A percentile compares a stretch with the other conserved stretches of the same genome.
Evolutionary conservation across 2,888 invertebrate genomes (phyloP).

Genomic region (Sinhomidia bicolor): DNA sequence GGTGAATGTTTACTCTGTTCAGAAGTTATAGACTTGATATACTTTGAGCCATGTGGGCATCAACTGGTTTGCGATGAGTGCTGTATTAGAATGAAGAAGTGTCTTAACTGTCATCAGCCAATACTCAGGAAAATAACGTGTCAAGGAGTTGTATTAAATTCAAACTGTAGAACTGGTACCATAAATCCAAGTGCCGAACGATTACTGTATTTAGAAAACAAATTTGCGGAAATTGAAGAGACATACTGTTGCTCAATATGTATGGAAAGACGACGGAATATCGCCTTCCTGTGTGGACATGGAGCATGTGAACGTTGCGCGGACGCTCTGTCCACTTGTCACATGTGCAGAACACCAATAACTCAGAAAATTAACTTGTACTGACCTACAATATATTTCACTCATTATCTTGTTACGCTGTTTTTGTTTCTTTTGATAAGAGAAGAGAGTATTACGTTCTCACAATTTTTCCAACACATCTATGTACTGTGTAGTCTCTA

Average conservation of each 20-base stretch:
- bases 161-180: slow-evolving; percentile 47
- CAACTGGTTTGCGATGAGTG: slow-evolving; percentile 89
- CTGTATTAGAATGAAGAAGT: slow-evolving; percentile 89
- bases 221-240: slow-evolving; percentile 93
- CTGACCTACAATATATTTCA: slow-evolving; percentile 77
- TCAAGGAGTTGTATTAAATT: slow-evolving; percentile 74
- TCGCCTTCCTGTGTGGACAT: slow-evolving; percentile 94
- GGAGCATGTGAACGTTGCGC: slow-evolving; percentile 92
- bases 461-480: slow-evolving; percentile 51
- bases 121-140: slow-evolving; percentile 82
- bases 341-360: slow-evolving; percentile 92
- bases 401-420: slow-evolving; percentile 46
- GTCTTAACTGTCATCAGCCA: slow-evolving; percentile 86
- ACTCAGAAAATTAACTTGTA: slow-evolving; percentile 88
- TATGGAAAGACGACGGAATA: slow-evolving; percentile 91
- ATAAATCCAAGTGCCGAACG: slow-evolving; percentile 86
- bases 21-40: slow-evolving; percentile 86
- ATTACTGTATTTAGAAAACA: slow-evolving; percentile 87
- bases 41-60: slow-evolving; percentile 89
- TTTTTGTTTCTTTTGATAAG: slow-evolving; percentile 47
- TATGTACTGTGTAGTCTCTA: slow-evolving; percentile 26
- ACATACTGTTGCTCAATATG: slow-evolving; percentile 93
- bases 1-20: slow-evolving; percentile 88
- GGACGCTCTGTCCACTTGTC: slow-evolving; percentile 90
- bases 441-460: slow-evolving; percentile 22